phyloP scores from a whole-genome alignment of 2,888 invertebrate species.

The Rambutsinella grinnellia region DNA sequence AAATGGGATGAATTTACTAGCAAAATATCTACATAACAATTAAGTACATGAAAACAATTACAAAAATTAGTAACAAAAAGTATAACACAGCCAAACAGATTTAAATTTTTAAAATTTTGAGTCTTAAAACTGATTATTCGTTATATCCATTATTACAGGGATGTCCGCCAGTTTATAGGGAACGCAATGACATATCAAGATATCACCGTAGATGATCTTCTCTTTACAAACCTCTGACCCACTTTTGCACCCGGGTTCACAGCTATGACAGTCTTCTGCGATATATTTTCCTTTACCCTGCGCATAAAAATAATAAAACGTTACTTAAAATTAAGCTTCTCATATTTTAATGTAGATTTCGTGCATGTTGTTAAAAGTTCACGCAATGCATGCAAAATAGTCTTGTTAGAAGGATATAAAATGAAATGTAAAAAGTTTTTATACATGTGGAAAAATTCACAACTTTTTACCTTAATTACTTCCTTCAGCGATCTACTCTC shows the following conservation, averaged over 20 bases:
- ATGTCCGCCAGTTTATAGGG: conserved; percentile 17
- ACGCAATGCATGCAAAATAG: too few species aligned
- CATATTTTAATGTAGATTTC: neutral
- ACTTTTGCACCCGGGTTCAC: conserved; percentile 13
- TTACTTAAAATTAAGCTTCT: too few species aligned
- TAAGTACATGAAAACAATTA: too few species aligned
- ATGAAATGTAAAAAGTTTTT: too few species aligned
- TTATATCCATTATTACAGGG: conserved; percentile 36
- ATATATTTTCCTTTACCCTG: conserved; percentile 34
- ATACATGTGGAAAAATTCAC: too few species aligned
- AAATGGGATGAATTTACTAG: neutral
- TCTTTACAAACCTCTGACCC: conserved; percentile 36
- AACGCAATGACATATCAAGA: conserved; percentile 38
- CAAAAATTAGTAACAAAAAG: too few species aligned
- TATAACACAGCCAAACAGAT: conserved; percentile 15
- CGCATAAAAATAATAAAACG: neutral
- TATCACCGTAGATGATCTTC: conserved; percentile 46
- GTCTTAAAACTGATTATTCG: conserved; percentile 33
- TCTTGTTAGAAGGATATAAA: too few species aligned
- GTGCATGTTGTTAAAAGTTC: neutral
- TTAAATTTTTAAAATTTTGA: too few species aligned
- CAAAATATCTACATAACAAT: neutral
- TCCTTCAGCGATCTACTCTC: conserved; percentile 37
- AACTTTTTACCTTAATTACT: conserved; percentile 30
- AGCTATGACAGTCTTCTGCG: conserved; percentile 39